phyloP scores from a whole-genome alignment of 1,140 invertebrate species.

The Drosophila watanabei region DNA sequence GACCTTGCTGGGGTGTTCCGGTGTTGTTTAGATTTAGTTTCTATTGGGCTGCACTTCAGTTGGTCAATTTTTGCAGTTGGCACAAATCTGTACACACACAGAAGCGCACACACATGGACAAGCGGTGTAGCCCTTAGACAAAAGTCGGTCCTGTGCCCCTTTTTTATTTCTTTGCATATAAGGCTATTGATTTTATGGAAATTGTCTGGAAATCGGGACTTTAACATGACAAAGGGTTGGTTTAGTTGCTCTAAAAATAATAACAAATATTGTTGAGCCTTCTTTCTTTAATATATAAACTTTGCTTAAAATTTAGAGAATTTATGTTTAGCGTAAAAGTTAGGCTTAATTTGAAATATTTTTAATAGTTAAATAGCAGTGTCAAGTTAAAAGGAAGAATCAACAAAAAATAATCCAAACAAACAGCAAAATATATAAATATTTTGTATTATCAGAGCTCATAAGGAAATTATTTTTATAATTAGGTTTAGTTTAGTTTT shows the following conservation, averaged over 20 bases:
- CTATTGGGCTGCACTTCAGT: slow-evolving; percentile 57
- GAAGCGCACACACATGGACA: slow-evolving; percentile 5
- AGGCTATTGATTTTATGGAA: slow-evolving; percentile 31
- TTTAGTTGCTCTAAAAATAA: background rate
- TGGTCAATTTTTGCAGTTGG: slow-evolving; percentile 70
- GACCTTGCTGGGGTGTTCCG: slow-evolving; percentile 60
- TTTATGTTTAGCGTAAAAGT: too few species aligned
- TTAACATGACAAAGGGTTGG: background rate
- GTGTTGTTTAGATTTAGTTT: slow-evolving; percentile 77
- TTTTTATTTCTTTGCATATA: slow-evolving; percentile 27
- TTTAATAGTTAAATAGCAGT: too few species aligned
- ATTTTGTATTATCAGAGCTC: too few species aligned
- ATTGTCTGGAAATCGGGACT: background rate
- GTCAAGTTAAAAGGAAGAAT: background rate
- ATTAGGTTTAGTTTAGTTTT: too few species aligned
- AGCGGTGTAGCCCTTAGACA: slow-evolving; percentile 25
- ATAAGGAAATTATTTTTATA: too few species aligned
- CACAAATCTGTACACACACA: slow-evolving; percentile 56
- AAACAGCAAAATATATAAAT: too few species aligned
- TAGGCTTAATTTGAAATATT: too few species aligned
- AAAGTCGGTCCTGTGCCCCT: slow-evolving; percentile 29
- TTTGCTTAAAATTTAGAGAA: too few species aligned
- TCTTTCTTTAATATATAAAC: too few species aligned
- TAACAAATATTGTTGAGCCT: background rate
- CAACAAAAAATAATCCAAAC: too few species aligned